Evolutionary conservation across 2,888 invertebrate species (phyloP).

Genomic region (Nomada fabriciana): DNA sequence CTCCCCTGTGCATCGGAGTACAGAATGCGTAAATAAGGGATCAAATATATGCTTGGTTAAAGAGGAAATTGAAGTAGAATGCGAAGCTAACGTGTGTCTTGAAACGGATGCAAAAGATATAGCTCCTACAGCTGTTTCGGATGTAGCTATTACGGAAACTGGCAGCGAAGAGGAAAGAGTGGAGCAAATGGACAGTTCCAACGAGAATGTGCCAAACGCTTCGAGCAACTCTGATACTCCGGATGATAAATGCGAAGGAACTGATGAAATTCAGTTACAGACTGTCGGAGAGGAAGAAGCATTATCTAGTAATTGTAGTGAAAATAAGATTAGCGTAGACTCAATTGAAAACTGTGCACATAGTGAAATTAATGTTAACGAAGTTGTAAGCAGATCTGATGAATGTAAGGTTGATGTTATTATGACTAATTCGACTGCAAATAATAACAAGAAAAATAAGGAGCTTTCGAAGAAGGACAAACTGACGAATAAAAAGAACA

Average conservation of each 20-base stretch:
- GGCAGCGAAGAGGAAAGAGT: constrained; percentile 2
- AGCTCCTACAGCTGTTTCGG: neutral
- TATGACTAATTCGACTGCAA: constrained; percentile 16
- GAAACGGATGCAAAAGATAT: constrained; percentile 12
- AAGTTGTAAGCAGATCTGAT: constrained; percentile 35
- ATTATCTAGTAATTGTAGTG: constrained; percentile 36
- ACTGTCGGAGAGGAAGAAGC: constrained; percentile 33
- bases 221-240: constrained; percentile 2
- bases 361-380: constrained; percentile 50
- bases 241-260: constrained; percentile 18
- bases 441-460: constrained; percentile 32
- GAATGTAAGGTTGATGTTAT: constrained; percentile 35
- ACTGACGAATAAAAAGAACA: constrained; percentile 88
- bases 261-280: constrained; percentile 2
- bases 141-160: neutral
- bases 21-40: constrained; percentile 30
- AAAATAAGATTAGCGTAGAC: constrained; percentile 46
- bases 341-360: constrained; percentile 38
- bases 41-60: constrained; percentile 19
- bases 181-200: constrained; percentile 18
- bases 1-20: constrained; percentile 20
- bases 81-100: constrained; percentile 8
- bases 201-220: constrained; percentile 44
- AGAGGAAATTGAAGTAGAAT: neutral
- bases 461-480: constrained; percentile 60